Evolutionary conservation across 1,140 invertebrate genomes (phyloP).

Genomic region (Paraescarpia echinospica): DNA sequence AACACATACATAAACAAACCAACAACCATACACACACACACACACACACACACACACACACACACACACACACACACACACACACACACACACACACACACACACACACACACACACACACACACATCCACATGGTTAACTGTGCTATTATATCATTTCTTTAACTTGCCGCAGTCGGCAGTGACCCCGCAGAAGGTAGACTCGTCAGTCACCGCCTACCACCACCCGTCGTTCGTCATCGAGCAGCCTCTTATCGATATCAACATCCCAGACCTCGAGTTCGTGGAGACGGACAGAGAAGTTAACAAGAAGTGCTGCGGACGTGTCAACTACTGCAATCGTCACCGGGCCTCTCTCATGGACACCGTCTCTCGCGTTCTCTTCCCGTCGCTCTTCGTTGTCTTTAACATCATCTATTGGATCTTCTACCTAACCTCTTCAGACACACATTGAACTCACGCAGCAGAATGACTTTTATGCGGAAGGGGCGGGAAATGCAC

Average conservation of each 20-base stretch:
- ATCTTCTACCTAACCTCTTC: constrained; percentile 48
- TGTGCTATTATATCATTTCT: no score
- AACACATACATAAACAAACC: not conserved
- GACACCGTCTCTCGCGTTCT: constrained; percentile 78
- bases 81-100: not conserved
- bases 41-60: not conserved
- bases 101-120: not conserved
- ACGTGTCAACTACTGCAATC: not conserved
- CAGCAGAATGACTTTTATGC: not conserved
- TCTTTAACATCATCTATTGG: constrained; percentile 86
- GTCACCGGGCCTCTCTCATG: constrained; percentile 51
- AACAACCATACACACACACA: not conserved
- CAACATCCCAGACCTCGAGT: not conserved
- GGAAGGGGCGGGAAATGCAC: not conserved
- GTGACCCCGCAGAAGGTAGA: not conserved
- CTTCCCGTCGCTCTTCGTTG: constrained; percentile 80
- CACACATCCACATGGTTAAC: not conserved
- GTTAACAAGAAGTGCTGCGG: not conserved
- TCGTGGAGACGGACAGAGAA: not conserved
- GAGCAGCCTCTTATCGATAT: not conserved
- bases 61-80: not conserved
- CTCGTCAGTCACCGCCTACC: not conserved
- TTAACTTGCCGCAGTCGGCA: not conserved
- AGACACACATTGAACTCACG: not conserved
- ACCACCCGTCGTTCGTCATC: not conserved